Base-by-base conservation (phyloP, 2,888 invertebrate species). In the Siphlonurus alternatus region DNA sequence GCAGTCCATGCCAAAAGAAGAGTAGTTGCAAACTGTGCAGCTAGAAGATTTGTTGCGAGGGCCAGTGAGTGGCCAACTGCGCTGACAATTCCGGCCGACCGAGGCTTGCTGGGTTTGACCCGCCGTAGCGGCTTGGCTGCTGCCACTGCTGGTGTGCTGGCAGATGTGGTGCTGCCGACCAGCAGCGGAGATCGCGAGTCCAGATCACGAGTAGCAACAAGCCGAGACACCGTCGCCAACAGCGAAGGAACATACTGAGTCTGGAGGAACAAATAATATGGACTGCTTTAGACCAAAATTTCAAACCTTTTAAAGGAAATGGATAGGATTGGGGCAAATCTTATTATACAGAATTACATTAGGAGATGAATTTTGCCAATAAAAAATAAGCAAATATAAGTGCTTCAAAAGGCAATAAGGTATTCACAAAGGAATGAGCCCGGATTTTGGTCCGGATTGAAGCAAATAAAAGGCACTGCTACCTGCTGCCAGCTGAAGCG, bases 221-320 rank as follows among this genome's bases (percentile, higher is more conserved):
- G 69, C 56, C 79, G 75, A 7, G 80, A 80, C 10, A 81, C 78
- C 23, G 80, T 80, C 65, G 77, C 76, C 22, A 81, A 70, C 22
- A 79, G 76, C 25, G 72, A 70, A 25, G 67, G 70, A 19, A 71
- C 67, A 65, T 70, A 70, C 23, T 23, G 62, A 38, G 18, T 10
- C 23, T 23, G 15, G 22, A 54, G 23, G 18, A 15, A 53, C 62
- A 51, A 23, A 19, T 19, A 25, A 60, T 24, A 23, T n/a, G n/a
- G n/a, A n/a, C n/a, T n/a, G n/a, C n/a, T n/a, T n/a, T n/a, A n/a
- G n/a, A n/a, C n/a, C n/a, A n/a, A n/a, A n/a, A n/a, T n/a, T n/a
- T n/a, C n/a, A n/a, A n/a, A n/a, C n/a, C n/a, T n/a, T n/a, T n/a
- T n/a, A n/a, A n/a, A n/a, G n/a, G n/a, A n/a, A n/a, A n/a, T n/a